Base-by-base conservation (phyloP, 2,113 vertebrate species). In the Hemicordylus capensis region DNA sequence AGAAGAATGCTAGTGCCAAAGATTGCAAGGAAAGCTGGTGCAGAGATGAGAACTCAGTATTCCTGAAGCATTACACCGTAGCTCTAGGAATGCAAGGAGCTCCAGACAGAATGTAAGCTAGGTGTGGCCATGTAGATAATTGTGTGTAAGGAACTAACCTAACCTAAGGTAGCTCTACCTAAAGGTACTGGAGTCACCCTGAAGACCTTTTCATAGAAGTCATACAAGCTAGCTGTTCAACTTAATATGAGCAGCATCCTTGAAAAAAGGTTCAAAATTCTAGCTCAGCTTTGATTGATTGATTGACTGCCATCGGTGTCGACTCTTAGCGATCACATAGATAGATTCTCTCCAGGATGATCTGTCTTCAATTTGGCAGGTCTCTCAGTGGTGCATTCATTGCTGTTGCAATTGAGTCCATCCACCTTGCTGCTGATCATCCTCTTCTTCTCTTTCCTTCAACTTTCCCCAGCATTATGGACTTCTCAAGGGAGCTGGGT, bases 171-270 rank as follows among this genome's bases (percentile, higher is more conserved):
- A 83, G 19, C 7, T 73, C n/a, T 37, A n/a, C n/a, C n/a, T n/a
- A n/a, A n/a, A n/a, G n/a, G 5, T 20, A 4, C 34, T 84, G 39
- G 69, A 61, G 54, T 44, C 24, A 67, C 31, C 69, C 31, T 34
- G 9, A 11, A 26, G 59, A n/a, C 39, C 10, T 2, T 34, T 66
- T 51, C 66, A 26, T 8, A 73, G 61, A 76, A 83, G 51, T 17
- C 44, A 37, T 34, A 26, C 31, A 51, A 48, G n/a, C n/a, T 26
- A 83, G 44, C 4, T 85, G 34, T 56, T 8, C 28, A 9, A 28
- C 31, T 81, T 72, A 70, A 64, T 20, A 87, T 85, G 26, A 58
- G 80, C 69, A 85, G 37, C 0, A 31, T 58, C 79, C 56, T 88
- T 86, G 19, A 42, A 73, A 72, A 12, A 8, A 6, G 12, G 6